A percentile compares a stretch with the other conserved stretches of the same genome.
These are phyloP conservation scores for Drosophila ercepeae DNA, from an alignment of 1,140 invertebrate genomes.

Conservation along the genomic window DNA sequence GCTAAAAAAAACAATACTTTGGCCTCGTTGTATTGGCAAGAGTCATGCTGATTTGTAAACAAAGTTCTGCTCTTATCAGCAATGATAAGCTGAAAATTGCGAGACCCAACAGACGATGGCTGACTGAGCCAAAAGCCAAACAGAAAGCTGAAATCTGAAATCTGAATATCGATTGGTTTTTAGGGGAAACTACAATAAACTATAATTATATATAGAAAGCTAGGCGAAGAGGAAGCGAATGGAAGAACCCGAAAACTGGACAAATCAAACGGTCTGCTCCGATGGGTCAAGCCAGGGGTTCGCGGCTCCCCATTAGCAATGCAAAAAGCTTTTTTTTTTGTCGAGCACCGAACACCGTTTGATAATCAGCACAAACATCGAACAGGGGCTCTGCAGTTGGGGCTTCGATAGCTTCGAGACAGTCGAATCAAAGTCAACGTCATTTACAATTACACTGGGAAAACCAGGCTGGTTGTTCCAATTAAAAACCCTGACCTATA, in stretches of 20 bases:
- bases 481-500: conserved; percentile 24
- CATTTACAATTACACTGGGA: conserved; percentile 19
- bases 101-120: background rate
- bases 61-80: conserved; percentile 2
- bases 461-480: background rate
- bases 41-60: conserved; percentile 45
- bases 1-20: background rate
- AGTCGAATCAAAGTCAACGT: conserved; percentile 25
- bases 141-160: conserved; percentile 35
- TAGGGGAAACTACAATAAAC: conserved; percentile 20
- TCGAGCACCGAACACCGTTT: conserved; percentile 25
- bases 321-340: conserved; percentile 42
- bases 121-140: background rate
- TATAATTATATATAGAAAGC: conserved; percentile 44
- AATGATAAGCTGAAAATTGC: conserved; percentile 17
- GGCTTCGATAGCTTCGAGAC: conserved; percentile 19
- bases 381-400: conserved; percentile 13
- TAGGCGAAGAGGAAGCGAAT: conserved; percentile 6
- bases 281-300: conserved; percentile 53
- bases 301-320: conserved; percentile 52
- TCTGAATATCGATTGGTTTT: conserved; percentile 30
- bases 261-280: conserved; percentile 17
- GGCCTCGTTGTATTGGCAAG: background rate
- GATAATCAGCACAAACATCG: conserved; percentile 17
- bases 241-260: background rate